Evolutionary conservation across 1,140 invertebrate genomes (phyloP).

Genomic region (Drosophila neocordata): DNA sequence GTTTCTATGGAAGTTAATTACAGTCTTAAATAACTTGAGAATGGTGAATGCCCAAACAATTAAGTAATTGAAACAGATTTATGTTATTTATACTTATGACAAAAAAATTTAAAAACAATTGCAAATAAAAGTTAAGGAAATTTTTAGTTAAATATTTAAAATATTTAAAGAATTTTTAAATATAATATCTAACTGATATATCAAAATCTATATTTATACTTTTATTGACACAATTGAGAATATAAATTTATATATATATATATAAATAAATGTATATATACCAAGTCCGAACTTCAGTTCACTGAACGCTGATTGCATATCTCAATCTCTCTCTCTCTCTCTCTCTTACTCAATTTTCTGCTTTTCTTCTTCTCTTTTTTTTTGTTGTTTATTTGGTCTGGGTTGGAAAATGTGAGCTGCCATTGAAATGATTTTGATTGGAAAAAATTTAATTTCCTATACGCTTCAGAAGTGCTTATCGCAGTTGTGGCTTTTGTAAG

Average conservation of each 20-base stretch:
- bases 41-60: neutral
- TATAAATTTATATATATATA: slow-evolving; percentile 16
- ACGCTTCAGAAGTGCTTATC: slow-evolving; percentile 75
- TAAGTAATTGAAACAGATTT: neutral
- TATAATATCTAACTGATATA: neutral
- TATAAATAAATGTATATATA: slow-evolving; percentile 27
- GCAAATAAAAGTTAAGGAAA: neutral
- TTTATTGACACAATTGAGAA: slow-evolving; percentile 57
- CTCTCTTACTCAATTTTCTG: neutral
- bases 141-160: too few relatives aligned
- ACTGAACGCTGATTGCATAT: slow-evolving; percentile 45
- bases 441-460: slow-evolving; percentile 82
- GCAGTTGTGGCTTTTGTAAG: slow-evolving; percentile 55
- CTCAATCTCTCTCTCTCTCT: slow-evolving; percentile 13
- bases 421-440: slow-evolving; percentile 82
- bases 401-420: slow-evolving; percentile 54
- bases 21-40: neutral
- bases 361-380: neutral
- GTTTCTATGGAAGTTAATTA: neutral
- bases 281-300: slow-evolving; percentile 27
- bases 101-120: neutral
- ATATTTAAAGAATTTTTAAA: too few relatives aligned
- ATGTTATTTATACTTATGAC: neutral
- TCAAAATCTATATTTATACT: slow-evolving; percentile 28
- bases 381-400: neutral